Conservation (phyloP, 37 sponge, comb jelly and placozoan species). For the Theonella swinhoei region DNA sequence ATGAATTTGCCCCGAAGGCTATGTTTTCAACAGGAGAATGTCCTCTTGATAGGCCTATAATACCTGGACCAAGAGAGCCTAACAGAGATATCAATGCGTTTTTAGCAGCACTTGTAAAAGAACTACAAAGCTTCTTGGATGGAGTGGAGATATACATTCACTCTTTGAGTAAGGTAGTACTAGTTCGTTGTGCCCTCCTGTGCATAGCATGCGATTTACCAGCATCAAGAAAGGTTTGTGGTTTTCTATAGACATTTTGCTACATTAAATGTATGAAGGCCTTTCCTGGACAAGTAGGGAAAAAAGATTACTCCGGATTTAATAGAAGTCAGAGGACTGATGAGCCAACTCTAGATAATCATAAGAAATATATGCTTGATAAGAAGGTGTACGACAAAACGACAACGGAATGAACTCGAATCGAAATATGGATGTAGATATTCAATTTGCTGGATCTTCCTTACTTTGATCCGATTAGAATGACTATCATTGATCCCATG, state of each 20-base stretch:
- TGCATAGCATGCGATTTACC: conserved; percentile 45
- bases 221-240: conserved; percentile 49
- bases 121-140: conserved; percentile 22
- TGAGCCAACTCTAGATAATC: neutral
- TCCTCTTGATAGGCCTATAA: conserved; percentile 17
- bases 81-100: conserved; percentile 1
- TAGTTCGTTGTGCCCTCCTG: conserved; percentile 29
- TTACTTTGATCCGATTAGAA: conserved; percentile 15
- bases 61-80: conserved; percentile 49
- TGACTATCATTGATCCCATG: conserved; percentile 45
- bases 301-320: conserved; percentile 34
- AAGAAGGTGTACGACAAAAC: neutral
- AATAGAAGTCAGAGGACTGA: neutral
- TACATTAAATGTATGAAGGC: conserved; percentile 26
- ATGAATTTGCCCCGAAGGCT: conserved; percentile 6
- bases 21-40: conserved; percentile 16
- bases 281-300: conserved; percentile 4
- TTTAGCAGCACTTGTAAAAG: conserved; percentile 30
- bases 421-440: conserved; percentile 19
- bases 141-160: neutral
- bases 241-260: conserved; percentile 28
- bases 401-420: neutral
- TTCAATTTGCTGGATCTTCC: conserved; percentile 24
- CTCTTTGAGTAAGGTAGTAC: neutral
- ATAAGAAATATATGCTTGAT: neutral